Percentiles rank a stretch among this genome's conserved stretches.
These are phyloP conservation scores for Hippocampus abdominalis DNA, from an alignment of 2,113 vertebrate genomes.

Conservation along the genomic window DNA sequence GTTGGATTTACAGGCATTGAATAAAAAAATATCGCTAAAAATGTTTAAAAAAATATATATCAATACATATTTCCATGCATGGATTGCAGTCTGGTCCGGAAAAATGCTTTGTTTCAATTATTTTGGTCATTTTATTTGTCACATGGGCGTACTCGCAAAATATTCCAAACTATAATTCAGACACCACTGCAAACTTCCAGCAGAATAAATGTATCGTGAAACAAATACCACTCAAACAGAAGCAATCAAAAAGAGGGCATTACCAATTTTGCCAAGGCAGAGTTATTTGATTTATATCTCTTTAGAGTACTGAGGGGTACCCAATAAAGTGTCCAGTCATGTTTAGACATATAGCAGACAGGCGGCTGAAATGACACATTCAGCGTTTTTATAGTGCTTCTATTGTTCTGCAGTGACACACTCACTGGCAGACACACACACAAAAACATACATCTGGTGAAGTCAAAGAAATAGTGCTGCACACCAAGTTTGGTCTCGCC, in stretches of 20 bases:
- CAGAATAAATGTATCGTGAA: not conserved
- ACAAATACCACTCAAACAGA: not conserved
- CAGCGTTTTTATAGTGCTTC: slow-evolving; percentile 18
- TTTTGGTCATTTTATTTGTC: not conserved
- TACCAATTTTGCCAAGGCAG: not conserved
- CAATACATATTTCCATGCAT: too few species aligned
- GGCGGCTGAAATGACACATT: slow-evolving; percentile 1
- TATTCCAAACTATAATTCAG: not conserved
- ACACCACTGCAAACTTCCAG: not conserved
- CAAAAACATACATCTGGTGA: slow-evolving; percentile 30
- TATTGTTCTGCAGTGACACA: slow-evolving; percentile 50
- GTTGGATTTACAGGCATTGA: not conserved
- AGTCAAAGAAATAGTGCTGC: slow-evolving; percentile 38
- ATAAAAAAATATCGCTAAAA: not conserved
- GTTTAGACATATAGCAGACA: slow-evolving; percentile 8
- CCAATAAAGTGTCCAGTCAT: not conserved
- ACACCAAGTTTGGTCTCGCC: slow-evolving; percentile 29
- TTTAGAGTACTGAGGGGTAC: not conserved
- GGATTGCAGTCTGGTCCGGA: too few species aligned
- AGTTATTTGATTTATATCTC: not conserved
- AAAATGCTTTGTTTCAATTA: too few species aligned
- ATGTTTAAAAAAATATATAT: too few species aligned
- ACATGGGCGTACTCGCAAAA: not conserved
- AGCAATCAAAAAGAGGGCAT: not conserved
- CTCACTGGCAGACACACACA: slow-evolving; percentile 12